Evolutionary conservation across 2,797 vertebrate genomes (phyloP).

Genomic region (Gymnothorax reevesii): DNA sequence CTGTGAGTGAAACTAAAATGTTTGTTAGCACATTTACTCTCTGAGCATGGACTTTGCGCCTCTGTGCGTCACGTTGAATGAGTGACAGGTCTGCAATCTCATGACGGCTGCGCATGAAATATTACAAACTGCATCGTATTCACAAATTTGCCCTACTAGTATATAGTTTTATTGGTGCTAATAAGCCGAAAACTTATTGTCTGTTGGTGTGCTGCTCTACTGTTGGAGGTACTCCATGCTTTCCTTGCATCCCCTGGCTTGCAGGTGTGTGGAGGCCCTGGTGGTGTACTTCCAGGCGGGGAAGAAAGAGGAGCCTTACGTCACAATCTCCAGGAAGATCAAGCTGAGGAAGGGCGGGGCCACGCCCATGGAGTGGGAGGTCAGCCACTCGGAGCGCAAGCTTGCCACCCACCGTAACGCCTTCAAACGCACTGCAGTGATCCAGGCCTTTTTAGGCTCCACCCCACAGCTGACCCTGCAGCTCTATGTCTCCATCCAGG

Average conservation of each 20-base stretch:
- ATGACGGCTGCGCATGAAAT: no score
- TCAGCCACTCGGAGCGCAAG: slow-evolving; percentile 84
- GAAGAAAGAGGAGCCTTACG: slow-evolving; percentile 86
- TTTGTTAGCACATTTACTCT: no score
- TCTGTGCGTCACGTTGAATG: no score
- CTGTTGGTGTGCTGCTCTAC: background rate
- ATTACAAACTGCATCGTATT: no score
- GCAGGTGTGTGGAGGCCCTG: slow-evolving; percentile 81
- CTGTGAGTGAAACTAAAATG: no score
- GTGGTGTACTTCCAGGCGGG: slow-evolving; percentile 81
- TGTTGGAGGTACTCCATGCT: background rate
- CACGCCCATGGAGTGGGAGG: slow-evolving; percentile 85
- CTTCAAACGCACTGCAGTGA: slow-evolving; percentile 92
- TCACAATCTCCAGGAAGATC: slow-evolving; percentile 91
- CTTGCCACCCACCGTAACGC: slow-evolving; percentile 87
- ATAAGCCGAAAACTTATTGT: background rate
- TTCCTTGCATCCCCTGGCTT: background rate
- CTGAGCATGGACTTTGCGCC: no score
- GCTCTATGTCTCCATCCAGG: slow-evolving; percentile 88
- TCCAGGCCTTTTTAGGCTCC: slow-evolving; percentile 96
- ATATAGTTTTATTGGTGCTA: background rate
- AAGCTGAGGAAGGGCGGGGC: slow-evolving; percentile 73
- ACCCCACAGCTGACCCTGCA: slow-evolving; percentile 94
- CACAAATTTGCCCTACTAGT: background rate
- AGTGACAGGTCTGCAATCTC: no score